These are phyloP conservation scores for Vulpes lagopus DNA, from an alignment of 2,113 vertebrate genomes.

Conservation along the genomic window DNA sequence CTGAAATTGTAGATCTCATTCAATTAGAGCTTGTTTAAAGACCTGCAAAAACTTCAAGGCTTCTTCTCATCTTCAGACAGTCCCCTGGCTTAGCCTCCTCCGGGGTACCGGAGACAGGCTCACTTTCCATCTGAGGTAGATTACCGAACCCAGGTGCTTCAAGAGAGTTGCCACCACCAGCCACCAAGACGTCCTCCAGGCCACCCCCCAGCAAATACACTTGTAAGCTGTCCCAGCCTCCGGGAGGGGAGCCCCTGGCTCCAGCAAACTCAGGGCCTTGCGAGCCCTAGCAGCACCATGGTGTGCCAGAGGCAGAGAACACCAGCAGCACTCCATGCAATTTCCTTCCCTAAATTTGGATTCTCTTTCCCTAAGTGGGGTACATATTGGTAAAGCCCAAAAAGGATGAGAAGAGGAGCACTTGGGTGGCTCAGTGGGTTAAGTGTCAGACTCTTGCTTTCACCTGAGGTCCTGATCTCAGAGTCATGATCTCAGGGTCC, in stretches of 20 bases:
- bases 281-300: rapidly evolving
- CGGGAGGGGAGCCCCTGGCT: no score
- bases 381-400: not conserved
- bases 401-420: not conserved
- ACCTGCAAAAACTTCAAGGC: not conserved
- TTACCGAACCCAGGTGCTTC: not conserved
- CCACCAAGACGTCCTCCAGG: not conserved
- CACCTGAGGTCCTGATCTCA: not conserved
- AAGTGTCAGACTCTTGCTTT: not conserved
- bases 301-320: not conserved
- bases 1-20: not conserved
- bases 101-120: not conserved
- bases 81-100: not conserved
- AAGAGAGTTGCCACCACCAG: not conserved
- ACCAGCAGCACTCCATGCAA: rapidly evolving
- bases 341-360: not conserved
- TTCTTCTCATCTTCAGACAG: not conserved
- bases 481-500: no score
- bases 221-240: not conserved
- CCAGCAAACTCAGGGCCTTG: not conserved
- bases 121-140: not conserved
- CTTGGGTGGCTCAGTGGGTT: not conserved
- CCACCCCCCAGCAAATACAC: no score
- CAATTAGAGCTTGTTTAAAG: not conserved
- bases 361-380: not conserved